Base-by-base conservation (phyloP, 2,113 vertebrate genomes). In the Picathartes gymnocephalus region DNA sequence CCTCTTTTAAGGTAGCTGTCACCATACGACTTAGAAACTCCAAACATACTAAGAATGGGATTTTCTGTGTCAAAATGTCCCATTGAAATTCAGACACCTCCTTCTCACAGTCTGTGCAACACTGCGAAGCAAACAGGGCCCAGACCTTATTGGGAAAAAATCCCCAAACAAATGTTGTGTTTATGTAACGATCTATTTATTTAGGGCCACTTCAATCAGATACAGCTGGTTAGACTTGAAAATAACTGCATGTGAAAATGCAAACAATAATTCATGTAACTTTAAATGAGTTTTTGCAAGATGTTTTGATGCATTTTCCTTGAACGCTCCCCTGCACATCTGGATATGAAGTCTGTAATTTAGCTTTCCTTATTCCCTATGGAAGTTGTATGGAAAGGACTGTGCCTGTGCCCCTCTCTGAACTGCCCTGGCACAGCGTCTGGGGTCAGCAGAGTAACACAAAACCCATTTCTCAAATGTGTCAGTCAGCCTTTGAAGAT, bases 31-130 rank as follows among this genome's bases (percentile, higher is more conserved):
- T 93, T 66, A 73, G 69, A 88, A 95, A 83, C 80, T 93, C 82
- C 78, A 88, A 95, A 79, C 65, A 45, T 62, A 83, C 90, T 86
- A 93, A 97, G 93, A 93, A 94, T 90, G 92, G 82, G 85, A 93
- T 94, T 95, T 94, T 96, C 89, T 93, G 86, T 96, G 92, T 95
- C 95, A 96, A 84, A 92, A 91, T 90, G 86, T 96, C 93, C 94
- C 90, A 86, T 2, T 95, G 94, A 96, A 96, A 97, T 92, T 90
- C 93, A 94, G 76, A 96, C 96, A 97, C 95, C 95, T 95, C 96
- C 96, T 90, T 95, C 95, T 95, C 96, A 95, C 94, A 97, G 92
- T 96, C 96, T 97, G 96, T 96, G 96, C 95, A 92, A 70, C 4
- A 3, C 80, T 61, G 85, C 0, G 1, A 90, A 95, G 82, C 69